Base-by-base conservation (phyloP, 2,113 vertebrate genomes). In the Dasyprocta punctata region DNA sequence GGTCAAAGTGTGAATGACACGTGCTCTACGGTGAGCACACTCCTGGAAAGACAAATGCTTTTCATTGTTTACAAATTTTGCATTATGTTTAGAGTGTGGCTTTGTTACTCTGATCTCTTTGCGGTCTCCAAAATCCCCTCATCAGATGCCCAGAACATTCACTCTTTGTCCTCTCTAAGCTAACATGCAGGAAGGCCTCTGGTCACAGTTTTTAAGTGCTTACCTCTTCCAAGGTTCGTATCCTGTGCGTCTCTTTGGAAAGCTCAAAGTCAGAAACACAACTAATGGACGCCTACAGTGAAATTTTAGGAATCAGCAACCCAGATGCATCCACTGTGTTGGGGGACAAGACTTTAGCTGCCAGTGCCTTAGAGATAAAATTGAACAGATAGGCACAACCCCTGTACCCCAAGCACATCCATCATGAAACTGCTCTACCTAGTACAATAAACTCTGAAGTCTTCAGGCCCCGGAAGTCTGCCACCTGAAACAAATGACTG, bases 1-100 rank as follows among this genome's bases (percentile, higher is more conserved):
- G 94, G 95, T 96, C 85, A 92, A 33, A 94, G 52, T 88, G 56
- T 93, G 86, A 95, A 33, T n/a, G 19, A 86, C 93, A 95, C 2
- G 26, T 28, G 41, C 54, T 92, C n/a, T 58, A 17, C 49, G 69
- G 49, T 78, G 88, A 96, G 85, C 96, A 88, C 90, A 95, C n/a
- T 61, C 77, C 24, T n/a, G 58, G 82, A 63, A 85, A 92, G 84
- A 65, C 49, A 49, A 77, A 58, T 30, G 30, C 47, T 92, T 41
- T 47, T 81, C 71, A 7, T 10, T 60, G 38, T 54, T 81, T 36
- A 9, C 47, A n/a, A 30, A 84, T 17, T 61, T 81, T 38, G 33
- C 4, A 20, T 1, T n/a, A 69, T 77, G 14, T 56, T 52, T 41
- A 44, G 19, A 14, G 8, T 33, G 30, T 78, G 85, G 30, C n/a